Conservation (phyloP, 2,113 vertebrate genomes). For the Mesitornis unicolor region DNA sequence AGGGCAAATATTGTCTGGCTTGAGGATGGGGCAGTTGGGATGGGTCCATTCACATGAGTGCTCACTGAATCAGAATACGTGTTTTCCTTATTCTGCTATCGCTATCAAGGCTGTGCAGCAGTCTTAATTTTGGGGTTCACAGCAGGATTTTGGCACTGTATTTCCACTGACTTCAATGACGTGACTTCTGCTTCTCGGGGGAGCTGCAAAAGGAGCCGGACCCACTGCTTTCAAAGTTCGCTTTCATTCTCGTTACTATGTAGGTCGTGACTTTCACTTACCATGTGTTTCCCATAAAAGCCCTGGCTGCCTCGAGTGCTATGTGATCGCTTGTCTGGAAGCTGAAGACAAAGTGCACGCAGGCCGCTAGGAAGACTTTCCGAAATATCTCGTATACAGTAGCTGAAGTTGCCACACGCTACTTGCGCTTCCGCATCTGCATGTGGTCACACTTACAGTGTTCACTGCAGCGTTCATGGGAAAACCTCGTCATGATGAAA, state of each 20-base stretch:
- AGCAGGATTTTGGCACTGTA: not conserved
- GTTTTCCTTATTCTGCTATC: not conserved
- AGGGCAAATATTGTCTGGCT: not conserved
- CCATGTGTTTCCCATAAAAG: constrained; percentile 74
- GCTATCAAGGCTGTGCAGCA: not conserved
- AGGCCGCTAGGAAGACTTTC: not conserved
- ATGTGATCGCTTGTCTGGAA: constrained; percentile 56
- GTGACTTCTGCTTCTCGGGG: not conserved
- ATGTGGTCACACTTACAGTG: constrained; percentile 58
- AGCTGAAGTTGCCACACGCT: constrained; percentile 70
- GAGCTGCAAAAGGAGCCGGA: not conserved
- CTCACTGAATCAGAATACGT: not conserved
- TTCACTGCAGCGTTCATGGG: not conserved
- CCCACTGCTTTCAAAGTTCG: not conserved
- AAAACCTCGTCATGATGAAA: constrained; percentile 1
- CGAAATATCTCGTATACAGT: constrained; percentile 37
- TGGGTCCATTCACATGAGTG: not conserved
- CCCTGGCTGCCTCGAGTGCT: constrained; percentile 49
- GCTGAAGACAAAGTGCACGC: constrained; percentile 43
- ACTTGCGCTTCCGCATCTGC: constrained; percentile 27
- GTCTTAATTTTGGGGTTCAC: not conserved
- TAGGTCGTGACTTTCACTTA: not conserved
- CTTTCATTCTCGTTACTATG: constrained; percentile 12
- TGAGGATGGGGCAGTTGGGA: not conserved
- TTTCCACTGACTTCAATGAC: not conserved